Base-by-base conservation (phyloP, 2,888 invertebrate species). In the Gymnosoma rotundatum region DNA sequence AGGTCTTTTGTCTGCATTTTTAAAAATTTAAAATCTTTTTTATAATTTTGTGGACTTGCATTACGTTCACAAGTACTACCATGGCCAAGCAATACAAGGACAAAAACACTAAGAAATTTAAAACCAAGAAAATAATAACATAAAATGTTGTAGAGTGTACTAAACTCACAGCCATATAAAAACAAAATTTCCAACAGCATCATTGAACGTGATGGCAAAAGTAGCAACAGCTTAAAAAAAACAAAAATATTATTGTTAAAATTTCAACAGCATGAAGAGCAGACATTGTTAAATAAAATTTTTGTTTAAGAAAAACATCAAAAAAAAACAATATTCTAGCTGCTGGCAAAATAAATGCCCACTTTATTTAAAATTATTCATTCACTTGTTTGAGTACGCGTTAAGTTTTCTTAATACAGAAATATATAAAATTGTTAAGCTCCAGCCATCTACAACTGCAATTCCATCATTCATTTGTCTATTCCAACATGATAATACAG, bases 81-180 rank as follows among this genome's bases (percentile, higher is more conserved):
- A 61, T 32, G 67, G 52, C 16, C 48, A 42, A 10, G 14, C n/a
- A 78, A 42, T 25, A 69, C 67, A 73, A 63, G 61, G 73, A 16
- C 58, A 63, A 60, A 25, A 64, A 36, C 18, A 3, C 63, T 80
- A 50, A 69, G 36, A 73, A 74, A 80, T 73, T 58, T 69, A 74
- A 74, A 83, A 78, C 63, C 61, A 52, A 61, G 61, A 36, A 78
- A 79, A 70, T 72, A 66, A 83, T 61, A 70, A 10, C 32, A 20
- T 42, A 8, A 42, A 32, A 42, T 12, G 7, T 12, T 42, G 42
- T 12, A 42, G 12, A 12, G 12, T 42, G 4, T 42, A 42, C 42
- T 12, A 42, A 42, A 42, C 42, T 12, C 10, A 12, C 20, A 63
- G 36, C 70, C n/a, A 16, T 42, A 10, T 4, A 16, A n/a, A 16